Conservation (phyloP, 1,140 invertebrate species). For the Parapsyche elsis region DNA sequence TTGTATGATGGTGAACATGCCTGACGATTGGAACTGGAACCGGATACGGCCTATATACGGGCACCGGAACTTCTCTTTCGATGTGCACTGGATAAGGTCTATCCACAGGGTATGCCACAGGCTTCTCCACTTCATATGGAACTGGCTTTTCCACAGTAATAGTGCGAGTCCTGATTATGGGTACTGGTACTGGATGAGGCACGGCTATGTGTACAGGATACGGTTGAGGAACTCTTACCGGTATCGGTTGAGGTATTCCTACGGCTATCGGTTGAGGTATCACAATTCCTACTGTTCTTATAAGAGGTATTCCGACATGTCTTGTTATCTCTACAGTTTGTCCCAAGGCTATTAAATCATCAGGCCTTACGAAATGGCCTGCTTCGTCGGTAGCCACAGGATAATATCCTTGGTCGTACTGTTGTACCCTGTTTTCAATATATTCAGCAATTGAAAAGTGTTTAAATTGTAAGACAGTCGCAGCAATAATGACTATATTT, state of each 20-base stretch:
- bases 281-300: conserved; percentile 60
- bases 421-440: neutral
- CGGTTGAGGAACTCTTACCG: conserved; percentile 61
- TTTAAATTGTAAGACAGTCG: neutral
- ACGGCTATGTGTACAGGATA: conserved; percentile 64
- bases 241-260: conserved; percentile 62
- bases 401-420: neutral
- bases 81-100: conserved; percentile 63
- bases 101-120: conserved; percentile 64
- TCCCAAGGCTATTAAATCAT: neutral
- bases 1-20: conserved; percentile 39
- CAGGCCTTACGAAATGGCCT: neutral
- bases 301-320: conserved; percentile 42
- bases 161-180: conserved; percentile 61
- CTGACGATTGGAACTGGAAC: conserved; percentile 34
- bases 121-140: conserved; percentile 63
- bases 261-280: conserved; percentile 62
- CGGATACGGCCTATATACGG: conserved; percentile 60
- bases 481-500: neutral
- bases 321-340: conserved; percentile 49
- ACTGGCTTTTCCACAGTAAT: conserved; percentile 64
- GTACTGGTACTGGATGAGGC: conserved; percentile 65
- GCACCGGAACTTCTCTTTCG: conserved; percentile 64
- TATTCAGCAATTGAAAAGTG: neutral
- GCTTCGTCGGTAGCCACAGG: neutral